A percentile compares a stretch with the other conserved stretches of the same genome.
These are phyloP conservation scores for Haplochromis vanheusdeni DNA, from an alignment of 2,113 vertebrate species.

Conservation along the genomic window DNA sequence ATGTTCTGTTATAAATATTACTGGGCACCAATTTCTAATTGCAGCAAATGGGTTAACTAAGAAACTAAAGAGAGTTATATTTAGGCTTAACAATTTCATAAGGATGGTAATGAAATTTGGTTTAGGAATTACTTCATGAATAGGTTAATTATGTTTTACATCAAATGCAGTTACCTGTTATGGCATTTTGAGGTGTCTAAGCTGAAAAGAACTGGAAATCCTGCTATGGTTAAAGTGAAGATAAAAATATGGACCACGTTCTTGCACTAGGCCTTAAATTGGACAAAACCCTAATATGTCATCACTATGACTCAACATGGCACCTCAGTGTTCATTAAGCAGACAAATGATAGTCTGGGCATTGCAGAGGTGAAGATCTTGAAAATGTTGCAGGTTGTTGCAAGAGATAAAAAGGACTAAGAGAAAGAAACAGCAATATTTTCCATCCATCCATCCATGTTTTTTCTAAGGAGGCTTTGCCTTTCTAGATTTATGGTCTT, in stretches of 20 bases:
- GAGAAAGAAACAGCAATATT: background rate
- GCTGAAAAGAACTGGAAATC: background rate
- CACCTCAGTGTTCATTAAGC: constrained; percentile 37
- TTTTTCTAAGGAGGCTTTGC: background rate
- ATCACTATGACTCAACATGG: constrained; percentile 38
- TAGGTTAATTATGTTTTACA: background rate
- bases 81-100: background rate
- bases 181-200: background rate
- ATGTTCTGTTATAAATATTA: background rate
- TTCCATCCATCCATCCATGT: background rate
- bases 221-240: background rate
- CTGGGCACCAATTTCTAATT: background rate
- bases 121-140: background rate
- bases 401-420: background rate
- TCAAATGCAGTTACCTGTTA: rapidly evolving
- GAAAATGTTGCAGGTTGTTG: constrained; percentile 27
- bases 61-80: background rate
- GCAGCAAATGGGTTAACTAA: background rate
- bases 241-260: background rate
- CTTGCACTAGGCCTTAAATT: constrained; percentile 23
- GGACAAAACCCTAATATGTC: constrained; percentile 45
- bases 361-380: background rate
- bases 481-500: background rate
- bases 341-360: constrained; percentile 33
- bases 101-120: background rate